These are phyloP conservation scores for Hesperophylax magnus DNA, from an alignment of 1,140 invertebrate species.

Conservation along the genomic window DNA sequence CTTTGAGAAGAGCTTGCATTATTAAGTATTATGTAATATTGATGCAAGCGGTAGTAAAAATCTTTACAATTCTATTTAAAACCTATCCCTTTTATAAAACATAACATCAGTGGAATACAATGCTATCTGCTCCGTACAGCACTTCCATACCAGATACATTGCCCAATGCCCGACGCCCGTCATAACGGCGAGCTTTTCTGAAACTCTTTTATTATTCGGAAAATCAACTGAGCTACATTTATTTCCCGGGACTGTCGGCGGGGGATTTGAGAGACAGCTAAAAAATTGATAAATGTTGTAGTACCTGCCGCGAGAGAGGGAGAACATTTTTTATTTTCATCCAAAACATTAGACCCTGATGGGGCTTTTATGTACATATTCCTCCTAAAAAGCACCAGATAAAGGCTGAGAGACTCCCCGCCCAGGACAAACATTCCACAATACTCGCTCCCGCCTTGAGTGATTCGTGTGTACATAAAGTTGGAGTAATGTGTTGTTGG, in stretches of 20 bases:
- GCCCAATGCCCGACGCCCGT: background rate
- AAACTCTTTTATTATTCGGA: conserved; percentile 47
- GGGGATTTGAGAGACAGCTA: conserved; percentile 54
- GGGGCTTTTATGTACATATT: conserved; percentile 47
- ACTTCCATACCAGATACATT: too few relatives aligned
- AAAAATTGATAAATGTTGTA: conserved; percentile 52
- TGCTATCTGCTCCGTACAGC: too few relatives aligned
- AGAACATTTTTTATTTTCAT: conserved; percentile 58
- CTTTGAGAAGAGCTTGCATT: too few relatives aligned
- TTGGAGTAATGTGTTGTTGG: conserved; percentile 37
- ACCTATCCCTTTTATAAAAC: too few relatives aligned
- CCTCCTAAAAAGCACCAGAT: conserved; percentile 27
- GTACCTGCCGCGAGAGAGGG: background rate
- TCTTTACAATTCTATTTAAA: too few relatives aligned
- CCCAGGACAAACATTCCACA: conserved; percentile 41
- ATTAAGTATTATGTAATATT: too few relatives aligned
- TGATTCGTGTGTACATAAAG: conserved; percentile 46
- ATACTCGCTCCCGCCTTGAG: conserved; percentile 18
- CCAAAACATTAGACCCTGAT: conserved; percentile 57
- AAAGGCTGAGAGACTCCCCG: conserved; percentile 16
- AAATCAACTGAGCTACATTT: conserved; percentile 55
- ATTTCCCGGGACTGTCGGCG: conserved; percentile 54
- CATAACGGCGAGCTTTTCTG: conserved; percentile 13
- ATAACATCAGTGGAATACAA: too few relatives aligned
- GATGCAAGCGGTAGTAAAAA: too few relatives aligned